Conservation (phyloP, 1,140 invertebrate species). For the Telenomus remus region DNA sequence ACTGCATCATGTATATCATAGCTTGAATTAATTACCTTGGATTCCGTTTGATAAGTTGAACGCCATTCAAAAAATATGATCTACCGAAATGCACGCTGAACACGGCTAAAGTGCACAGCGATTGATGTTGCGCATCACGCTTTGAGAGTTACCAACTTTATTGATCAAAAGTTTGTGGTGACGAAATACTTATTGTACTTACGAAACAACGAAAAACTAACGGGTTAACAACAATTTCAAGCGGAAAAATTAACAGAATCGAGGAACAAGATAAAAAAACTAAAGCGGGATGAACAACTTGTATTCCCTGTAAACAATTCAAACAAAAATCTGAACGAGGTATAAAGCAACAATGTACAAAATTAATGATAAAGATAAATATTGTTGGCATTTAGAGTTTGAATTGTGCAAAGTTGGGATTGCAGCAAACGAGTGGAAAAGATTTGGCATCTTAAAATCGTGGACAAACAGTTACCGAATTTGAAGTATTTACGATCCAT, state of each 20-base stretch:
- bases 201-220: too few relatives aligned
- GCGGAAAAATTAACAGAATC: too few relatives aligned
- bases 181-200: slow-evolving; percentile 15
- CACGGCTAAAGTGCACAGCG: slow-evolving; percentile 1
- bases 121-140: slow-evolving; percentile 12
- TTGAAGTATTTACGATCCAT: neutral
- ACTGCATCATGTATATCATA: slow-evolving; percentile 24
- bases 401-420: too few relatives aligned
- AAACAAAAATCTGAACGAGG: too few relatives aligned
- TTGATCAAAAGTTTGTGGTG: slow-evolving; percentile 32
- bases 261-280: too few relatives aligned
- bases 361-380: too few relatives aligned
- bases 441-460: neutral
- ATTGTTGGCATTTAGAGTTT: too few relatives aligned
- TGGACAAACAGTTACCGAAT: neutral
- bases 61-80: slow-evolving; percentile 41
- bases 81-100: slow-evolving; percentile 4
- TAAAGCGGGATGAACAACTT: too few relatives aligned
- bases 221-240: too few relatives aligned
- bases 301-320: too few relatives aligned
- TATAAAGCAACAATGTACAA: too few relatives aligned
- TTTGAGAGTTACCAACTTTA: slow-evolving; percentile 24
- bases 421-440: too few relatives aligned
- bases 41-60: slow-evolving; percentile 51
- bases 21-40: slow-evolving; percentile 45